phyloP scores from a whole-genome alignment of 2,888 invertebrate species.

The Steinernema hermaphroditum region DNA sequence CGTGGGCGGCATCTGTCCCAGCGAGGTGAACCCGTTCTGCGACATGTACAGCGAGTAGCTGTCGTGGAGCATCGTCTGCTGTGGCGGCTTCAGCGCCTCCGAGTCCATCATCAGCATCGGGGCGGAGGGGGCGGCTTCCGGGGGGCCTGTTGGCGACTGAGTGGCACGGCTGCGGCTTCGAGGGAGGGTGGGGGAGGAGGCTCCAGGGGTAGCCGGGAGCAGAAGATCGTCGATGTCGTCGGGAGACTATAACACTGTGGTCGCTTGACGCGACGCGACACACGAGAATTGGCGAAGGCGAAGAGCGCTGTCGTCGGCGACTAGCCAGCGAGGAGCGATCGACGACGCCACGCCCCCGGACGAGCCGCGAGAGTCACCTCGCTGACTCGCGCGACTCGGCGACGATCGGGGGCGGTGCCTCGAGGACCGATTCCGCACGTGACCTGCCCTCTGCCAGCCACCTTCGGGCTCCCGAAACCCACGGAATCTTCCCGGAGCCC shows the following conservation, averaged over 20 bases:
- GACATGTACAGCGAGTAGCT: slow-evolving; percentile 27
- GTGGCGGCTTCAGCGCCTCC: slow-evolving; percentile 17
- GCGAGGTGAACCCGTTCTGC: slow-evolving; percentile 24
- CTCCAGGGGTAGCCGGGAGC: no score
- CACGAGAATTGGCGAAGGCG: slow-evolving; percentile 29
- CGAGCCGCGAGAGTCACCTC: slow-evolving; percentile 21
- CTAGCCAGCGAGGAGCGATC: slow-evolving; percentile 27
- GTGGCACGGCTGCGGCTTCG: no score
- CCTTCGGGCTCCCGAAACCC: not conserved
- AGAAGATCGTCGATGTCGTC: slow-evolving; percentile 29
- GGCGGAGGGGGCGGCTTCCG: not conserved
- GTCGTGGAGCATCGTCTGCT: slow-evolving; percentile 25
- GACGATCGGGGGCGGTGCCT: slow-evolving; percentile 20
- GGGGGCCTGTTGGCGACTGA: not conserved
- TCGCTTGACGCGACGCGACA: slow-evolving; percentile 31
- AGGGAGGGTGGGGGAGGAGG: no score
- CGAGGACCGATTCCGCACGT: slow-evolving; percentile 10
- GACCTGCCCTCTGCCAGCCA: not conserved
- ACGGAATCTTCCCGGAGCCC: not conserved
- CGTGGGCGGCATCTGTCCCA: slow-evolving; percentile 22
- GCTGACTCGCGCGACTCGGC: slow-evolving; percentile 24
- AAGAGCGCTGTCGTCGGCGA: slow-evolving; percentile 28
- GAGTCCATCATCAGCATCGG: slow-evolving; percentile 26
- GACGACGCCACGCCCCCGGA: slow-evolving; percentile 12
- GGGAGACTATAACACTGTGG: slow-evolving; percentile 30